phyloP scores from a whole-genome alignment of 2,113 vertebrate species.

The Cryptotis parvus region DNA sequence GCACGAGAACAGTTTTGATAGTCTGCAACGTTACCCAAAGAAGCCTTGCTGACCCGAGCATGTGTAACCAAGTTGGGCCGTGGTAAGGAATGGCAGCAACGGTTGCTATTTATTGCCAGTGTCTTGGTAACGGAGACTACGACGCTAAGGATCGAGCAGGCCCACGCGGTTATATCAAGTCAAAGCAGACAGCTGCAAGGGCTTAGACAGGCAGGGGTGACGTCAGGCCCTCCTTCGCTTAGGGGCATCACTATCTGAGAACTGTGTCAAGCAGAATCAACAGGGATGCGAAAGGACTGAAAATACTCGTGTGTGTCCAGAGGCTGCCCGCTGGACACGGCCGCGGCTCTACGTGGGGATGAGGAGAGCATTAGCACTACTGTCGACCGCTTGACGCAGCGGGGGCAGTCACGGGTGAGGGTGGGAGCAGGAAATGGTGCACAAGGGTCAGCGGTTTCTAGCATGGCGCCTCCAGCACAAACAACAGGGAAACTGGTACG shows the following conservation, averaged over 20 bases:
- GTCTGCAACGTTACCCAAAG: too few species aligned
- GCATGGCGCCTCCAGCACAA: not conserved
- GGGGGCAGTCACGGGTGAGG: too few species aligned
- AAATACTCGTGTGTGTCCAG: not conserved
- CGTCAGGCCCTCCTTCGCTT: not conserved
- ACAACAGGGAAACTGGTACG: not conserved
- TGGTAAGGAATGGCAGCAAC: too few species aligned
- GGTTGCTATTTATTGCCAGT: too few species aligned
- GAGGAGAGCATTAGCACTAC: not conserved
- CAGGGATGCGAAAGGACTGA: not conserved
- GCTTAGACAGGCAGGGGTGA: not conserved
- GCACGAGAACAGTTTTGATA: not conserved
- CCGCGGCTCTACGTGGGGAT: not conserved
- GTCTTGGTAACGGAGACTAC: too few species aligned
- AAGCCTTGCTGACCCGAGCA: not conserved
- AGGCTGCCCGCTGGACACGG: too few species aligned
- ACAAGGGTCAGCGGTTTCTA: slow-evolving; percentile 19
- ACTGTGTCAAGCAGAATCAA: not conserved
- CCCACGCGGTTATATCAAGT: not conserved
- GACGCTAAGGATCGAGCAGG: not conserved
- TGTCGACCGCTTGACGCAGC: not conserved
- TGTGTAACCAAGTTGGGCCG: not conserved
- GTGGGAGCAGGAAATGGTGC: too few species aligned
- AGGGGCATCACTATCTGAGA: not conserved
- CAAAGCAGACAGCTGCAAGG: slow-evolving; percentile 22